These are phyloP conservation scores for Squalus acanthias DNA, from an alignment of 2,797 vertebrate species.

Conservation along the genomic window DNA sequence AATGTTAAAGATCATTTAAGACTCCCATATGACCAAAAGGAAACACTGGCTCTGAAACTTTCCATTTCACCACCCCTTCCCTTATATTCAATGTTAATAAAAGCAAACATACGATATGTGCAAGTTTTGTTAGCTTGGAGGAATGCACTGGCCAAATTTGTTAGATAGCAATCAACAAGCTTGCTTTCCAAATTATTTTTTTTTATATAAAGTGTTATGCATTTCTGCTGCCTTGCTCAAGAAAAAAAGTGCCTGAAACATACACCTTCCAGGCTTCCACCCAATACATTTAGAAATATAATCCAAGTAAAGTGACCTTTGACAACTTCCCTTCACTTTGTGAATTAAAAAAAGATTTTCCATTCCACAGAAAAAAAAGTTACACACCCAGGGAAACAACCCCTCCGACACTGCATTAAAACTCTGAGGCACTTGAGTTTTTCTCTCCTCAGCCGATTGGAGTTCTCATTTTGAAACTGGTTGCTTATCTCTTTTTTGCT, in stretches of 20 bases:
- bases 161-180: background rate
- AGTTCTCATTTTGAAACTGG: slow-evolving; percentile 19
- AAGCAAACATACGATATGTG: background rate
- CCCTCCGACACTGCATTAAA: background rate
- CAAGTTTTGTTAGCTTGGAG: background rate
- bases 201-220: background rate
- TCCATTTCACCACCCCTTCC: slow-evolving; percentile 5
- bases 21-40: background rate
- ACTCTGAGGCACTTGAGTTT: background rate
- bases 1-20: background rate
- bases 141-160: slow-evolving; percentile 25
- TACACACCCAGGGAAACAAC: background rate
- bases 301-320: background rate
- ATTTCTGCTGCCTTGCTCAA: background rate
- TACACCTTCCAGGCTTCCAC: background rate
- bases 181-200: background rate
- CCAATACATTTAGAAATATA: background rate
- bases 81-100: background rate
- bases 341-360: background rate
- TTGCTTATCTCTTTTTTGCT: slow-evolving; percentile 24
- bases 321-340: slow-evolving; percentile 19
- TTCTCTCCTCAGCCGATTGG: background rate
- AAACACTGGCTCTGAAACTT: slow-evolving; percentile 7
- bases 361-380: background rate
- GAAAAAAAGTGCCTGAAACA: background rate